Conservation (phyloP, 2,888 invertebrate genomes). For the Chloromyia formosa region DNA sequence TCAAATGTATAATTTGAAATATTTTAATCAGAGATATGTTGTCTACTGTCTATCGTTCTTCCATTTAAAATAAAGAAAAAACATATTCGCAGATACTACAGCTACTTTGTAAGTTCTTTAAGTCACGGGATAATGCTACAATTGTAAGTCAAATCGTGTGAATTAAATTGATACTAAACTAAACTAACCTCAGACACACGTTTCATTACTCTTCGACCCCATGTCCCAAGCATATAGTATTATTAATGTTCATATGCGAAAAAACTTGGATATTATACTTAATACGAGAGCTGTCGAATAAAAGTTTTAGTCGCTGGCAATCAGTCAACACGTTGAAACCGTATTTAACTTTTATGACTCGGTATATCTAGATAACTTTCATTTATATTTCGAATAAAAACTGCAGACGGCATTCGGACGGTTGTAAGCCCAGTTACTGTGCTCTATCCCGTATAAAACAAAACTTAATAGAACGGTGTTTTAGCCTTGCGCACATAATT, state of each 20-base stretch:
- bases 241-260: slow-evolving; percentile 33
- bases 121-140: slow-evolving; percentile 13
- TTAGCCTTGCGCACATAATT: no score
- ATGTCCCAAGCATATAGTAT: neutral
- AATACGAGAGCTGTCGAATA: slow-evolving; percentile 17
- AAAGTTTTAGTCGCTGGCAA: slow-evolving; percentile 37
- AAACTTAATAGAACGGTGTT: no score
- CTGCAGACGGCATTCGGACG: neutral
- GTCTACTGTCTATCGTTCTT: no score
- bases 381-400: neutral
- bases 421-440: neutral
- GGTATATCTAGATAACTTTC: neutral
- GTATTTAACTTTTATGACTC: slow-evolving; percentile 9
- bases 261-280: slow-evolving; percentile 24
- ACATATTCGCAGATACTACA: no score
- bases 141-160: slow-evolving; percentile 12
- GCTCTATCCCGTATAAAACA: no score
- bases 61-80: no score
- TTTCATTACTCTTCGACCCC: slow-evolving; percentile 1
- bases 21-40: no score
- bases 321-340: slow-evolving; percentile 30
- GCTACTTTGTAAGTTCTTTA: no score
- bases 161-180: slow-evolving; percentile 11
- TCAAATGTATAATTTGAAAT: no score
- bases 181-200: slow-evolving; percentile 7